Base-by-base conservation (phyloP, 2,113 vertebrate species). In the Clarias gariepinus region DNA sequence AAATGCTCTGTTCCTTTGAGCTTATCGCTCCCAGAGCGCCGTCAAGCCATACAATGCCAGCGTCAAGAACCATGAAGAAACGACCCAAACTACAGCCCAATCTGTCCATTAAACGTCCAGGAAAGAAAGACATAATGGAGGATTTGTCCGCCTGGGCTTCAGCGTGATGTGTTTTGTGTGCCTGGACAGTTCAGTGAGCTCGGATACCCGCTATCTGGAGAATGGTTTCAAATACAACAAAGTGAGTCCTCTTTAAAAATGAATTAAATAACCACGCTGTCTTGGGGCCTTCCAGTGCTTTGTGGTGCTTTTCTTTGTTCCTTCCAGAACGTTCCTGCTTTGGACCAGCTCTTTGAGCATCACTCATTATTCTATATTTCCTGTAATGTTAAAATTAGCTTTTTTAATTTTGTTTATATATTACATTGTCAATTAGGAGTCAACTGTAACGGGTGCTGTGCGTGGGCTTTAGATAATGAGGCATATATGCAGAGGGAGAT, bases 161-260 rank as follows among this genome's bases (percentile, higher is more conserved):
- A 18, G 12, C 15, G 60, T 47, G 60, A 82, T 0, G 9, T 47
- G 80, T 63, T 47, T 81, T 64, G 13, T 81, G 80, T 64, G 80
- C 36, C 41, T 52, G 61, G 81, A 66, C 81, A 66, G 60, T 82
- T 82, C 81, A 82, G n/a, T 81, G 57, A 66, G 81, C 33, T 47
- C 41, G 41, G 41, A 47, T 47, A 47, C 61, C 7, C 52, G 13
- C 36, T n/a, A 82, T 66, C 36, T 53, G 33, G 41, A 82, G 61
- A 66, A 82, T 28, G 81, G 36, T 66, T 66, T 82, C 61, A 66
- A 52, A 82, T 53, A 66, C 61, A 52, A 64, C 81, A 82, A 82
- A 64, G 81, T 82, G 61, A 18, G 36, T 19, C 41, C 41, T 66
- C 81, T 82, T 82, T 82, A 82, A 82, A 82, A 82, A 82, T 82